Base-by-base conservation (phyloP, 2,888 invertebrate species). In the Hypena proboscidalis region DNA sequence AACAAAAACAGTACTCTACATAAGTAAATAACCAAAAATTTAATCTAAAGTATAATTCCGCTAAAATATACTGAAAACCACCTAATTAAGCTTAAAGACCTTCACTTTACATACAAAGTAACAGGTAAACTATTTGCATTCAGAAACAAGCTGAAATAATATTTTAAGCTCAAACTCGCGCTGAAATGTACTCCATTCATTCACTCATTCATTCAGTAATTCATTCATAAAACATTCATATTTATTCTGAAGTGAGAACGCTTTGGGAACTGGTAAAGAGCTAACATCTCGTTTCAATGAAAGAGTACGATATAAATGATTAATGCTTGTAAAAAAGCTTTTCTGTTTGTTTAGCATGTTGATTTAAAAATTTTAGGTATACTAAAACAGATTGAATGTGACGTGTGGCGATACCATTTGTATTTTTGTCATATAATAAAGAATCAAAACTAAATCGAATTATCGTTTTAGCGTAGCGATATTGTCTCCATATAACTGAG, bases 251-350 rank as follows among this genome's bases (percentile, higher is more conserved):
- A 62, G 47, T 40, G 57, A 25, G 32, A 60, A 47, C 52, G 41
- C 42, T 67, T 68, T 65, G 54, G 42, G 58, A 64, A 31, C 63
- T 39, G 43, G 46, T 57, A 54, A 58, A 58, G 57, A 43, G 55
- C 49, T 52, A 54, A 58, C 47, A 46, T 37, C 58, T 63, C 58
- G 60, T 68, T 72, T 67, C 45, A 65, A 74, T 68, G 52, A 38
- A 53, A 26, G 27, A 29, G 17, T 9, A 21, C 6, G 15, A 5
- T 17, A 54, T 47, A 57, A 48, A 57, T 49, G 15, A 17, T 5
- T 44, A n/a, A 41, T 38, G 17, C 21, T 10, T n/a, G 1, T 7
- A 8, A 33, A 34, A 27, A 33, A 0, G 29, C 15, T 17, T 17
- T 4, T 17, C 5, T 17, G 17, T 17, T 17, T 17, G 17, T 17